phyloP scores from a whole-genome alignment of 1,140 invertebrate genomes.

The Macrobrachium rosenbergii region DNA sequence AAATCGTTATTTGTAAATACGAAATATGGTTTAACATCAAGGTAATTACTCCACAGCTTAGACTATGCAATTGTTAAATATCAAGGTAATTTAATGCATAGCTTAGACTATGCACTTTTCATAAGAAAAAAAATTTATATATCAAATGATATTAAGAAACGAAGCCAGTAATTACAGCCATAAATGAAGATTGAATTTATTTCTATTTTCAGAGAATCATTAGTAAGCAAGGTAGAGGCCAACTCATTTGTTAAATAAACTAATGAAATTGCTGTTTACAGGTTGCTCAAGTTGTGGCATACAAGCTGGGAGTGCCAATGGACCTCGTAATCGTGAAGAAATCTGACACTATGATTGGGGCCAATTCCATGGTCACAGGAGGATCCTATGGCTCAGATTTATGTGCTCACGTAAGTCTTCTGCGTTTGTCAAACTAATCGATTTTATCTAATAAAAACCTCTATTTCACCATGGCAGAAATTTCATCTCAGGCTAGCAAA shows the following conservation, averaged over 20 bases:
- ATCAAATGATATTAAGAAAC: neutral
- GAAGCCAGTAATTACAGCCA: neutral
- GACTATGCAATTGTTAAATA: too few species aligned
- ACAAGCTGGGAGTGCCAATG: constrained; percentile 69
- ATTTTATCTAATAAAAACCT: neutral
- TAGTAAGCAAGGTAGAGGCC: too few species aligned
- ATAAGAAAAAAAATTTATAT: neutral
- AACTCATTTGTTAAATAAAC: neutral
- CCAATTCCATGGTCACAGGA: constrained; percentile 69
- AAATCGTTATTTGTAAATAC: too few species aligned
- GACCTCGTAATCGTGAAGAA: constrained; percentile 69
- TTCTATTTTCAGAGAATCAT: too few species aligned
- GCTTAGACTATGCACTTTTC: too few species aligned
- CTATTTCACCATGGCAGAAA: too few species aligned
- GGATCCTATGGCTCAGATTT: constrained; percentile 68
- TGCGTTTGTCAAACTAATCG: neutral
- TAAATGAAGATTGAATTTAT: neutral
- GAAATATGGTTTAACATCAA: too few species aligned
- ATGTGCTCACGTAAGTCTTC: constrained; percentile 27
- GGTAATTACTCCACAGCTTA: too few species aligned
- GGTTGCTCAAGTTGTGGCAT: constrained; percentile 70
- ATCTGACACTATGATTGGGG: constrained; percentile 67
- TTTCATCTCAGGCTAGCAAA: too few species aligned
- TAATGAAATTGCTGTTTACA: constrained; percentile 46
- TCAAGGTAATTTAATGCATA: too few species aligned